Percentiles rank a stretch among this genome's conserved stretches.
Evolutionary conservation across 2,797 vertebrate genomes (phyloP).

Genomic region (Leptodactylus fallax): DNA sequence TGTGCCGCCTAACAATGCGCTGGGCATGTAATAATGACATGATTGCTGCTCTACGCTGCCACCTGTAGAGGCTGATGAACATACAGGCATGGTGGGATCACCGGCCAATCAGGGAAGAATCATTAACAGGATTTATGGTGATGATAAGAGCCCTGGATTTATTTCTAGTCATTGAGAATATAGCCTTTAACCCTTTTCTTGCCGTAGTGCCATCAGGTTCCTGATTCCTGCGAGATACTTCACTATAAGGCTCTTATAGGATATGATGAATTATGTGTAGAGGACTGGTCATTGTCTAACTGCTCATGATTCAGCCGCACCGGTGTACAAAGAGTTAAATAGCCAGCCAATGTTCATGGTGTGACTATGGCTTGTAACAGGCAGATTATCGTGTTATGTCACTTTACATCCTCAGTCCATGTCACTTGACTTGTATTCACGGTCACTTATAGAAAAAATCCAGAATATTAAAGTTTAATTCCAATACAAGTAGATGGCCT

Average conservation of each 20-base stretch:
- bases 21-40: neutral
- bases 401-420: neutral
- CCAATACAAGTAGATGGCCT: too few relatives aligned
- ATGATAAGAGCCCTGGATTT: neutral
- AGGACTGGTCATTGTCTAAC: too few relatives aligned
- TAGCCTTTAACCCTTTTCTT: neutral
- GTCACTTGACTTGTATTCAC: neutral
- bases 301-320: neutral
- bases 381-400: neutral
- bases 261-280: neutral
- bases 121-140: constrained; percentile 26
- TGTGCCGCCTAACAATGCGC: constrained; percentile 11
- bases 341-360: neutral
- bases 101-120: constrained; percentile 9
- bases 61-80: constrained; percentile 17
- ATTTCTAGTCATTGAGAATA: neutral
- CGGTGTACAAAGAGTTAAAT: neutral
- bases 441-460: neutral
- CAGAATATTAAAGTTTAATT: neutral
- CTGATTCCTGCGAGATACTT: neutral
- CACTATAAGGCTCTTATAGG: neutral
- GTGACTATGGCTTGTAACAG: neutral
- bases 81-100: too few relatives aligned
- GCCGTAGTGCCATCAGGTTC: too few relatives aligned
- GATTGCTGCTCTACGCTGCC: neutral